Conservation (phyloP, 2,113 vertebrate species). For the Dasyprocta punctata region DNA sequence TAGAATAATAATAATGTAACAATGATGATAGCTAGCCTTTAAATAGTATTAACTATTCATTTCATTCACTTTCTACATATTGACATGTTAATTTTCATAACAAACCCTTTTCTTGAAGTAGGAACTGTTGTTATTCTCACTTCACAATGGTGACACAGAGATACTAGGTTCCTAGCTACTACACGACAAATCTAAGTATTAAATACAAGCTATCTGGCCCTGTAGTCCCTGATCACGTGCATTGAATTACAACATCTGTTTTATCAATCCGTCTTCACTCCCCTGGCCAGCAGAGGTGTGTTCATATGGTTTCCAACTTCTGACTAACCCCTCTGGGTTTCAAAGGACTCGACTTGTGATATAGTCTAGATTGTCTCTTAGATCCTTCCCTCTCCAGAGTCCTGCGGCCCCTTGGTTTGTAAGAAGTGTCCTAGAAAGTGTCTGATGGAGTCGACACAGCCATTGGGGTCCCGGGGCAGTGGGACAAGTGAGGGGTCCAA, state of each 20-base stretch:
- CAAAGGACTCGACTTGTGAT: neutral
- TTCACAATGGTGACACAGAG: neutral
- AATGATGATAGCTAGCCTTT: neutral
- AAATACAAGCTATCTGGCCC: neutral
- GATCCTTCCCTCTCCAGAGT: neutral
- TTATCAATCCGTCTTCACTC: neutral
- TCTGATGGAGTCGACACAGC: neutral
- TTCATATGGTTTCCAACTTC: neutral
- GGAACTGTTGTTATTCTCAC: neutral
- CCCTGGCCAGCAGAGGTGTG: no score
- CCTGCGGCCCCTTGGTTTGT: neutral
- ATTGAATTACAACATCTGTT: neutral
- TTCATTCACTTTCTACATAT: neutral
- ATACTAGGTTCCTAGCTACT: neutral
- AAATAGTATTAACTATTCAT: neutral
- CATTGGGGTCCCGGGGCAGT: neutral
- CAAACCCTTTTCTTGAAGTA: neutral
- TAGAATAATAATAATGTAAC: neutral
- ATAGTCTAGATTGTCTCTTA: neutral
- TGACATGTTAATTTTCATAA: neutral
- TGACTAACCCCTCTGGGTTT: neutral
- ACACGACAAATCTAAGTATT: neutral
- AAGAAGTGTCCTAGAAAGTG: neutral
- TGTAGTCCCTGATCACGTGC: neutral
- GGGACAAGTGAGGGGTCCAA: neutral